Base-by-base conservation (phyloP, 2,113 vertebrate genomes). In the Pavo muticus region DNA sequence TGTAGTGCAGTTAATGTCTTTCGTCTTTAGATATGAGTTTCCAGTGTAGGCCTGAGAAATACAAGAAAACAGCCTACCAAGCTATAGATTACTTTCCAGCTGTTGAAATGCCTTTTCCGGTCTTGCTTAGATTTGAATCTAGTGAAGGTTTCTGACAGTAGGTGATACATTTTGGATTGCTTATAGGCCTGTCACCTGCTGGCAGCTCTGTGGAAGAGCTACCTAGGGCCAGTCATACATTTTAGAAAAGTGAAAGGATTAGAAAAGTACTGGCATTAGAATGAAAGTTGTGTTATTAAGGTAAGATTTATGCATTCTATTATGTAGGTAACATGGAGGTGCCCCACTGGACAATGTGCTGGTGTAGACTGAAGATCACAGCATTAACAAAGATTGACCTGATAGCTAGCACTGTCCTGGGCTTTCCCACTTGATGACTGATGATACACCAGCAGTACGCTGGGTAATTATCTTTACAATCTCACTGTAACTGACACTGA, bases 21-120 rank as follows among this genome's bases (percentile, higher is more conserved):
- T 35, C 72, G 47, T 44, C 47, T 86, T 88, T 32, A 79, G 56
- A 76, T 63, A 45, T 0, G 27, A 65, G 29, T 90, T 94, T 88
- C 27, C 67, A 93, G 35, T 69, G 30, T 37, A 92, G 90, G 74
- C 76, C 73, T 65, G 73, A 84, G 30, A 83, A 52, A 61, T 24
- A 27, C 5, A 39, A 32, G 84, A 71, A 75, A 83, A 39, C 21
- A 47, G n/a, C 52, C 54, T 69, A 2, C 1, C 3, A 54, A 81
- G 88, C 44, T 54, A 10, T 16, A 14, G 14, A 13, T 93, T 92
- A 13, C 35, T 90, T 95, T 90, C 24, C 29, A 91, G 7, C 29
- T 85, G 50, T 42, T 87, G 45, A 88, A 94, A 73, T 82, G 30
- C 63, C 59, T 92, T 92, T 88, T 90, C 61, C 60, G 65, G 18